These are phyloP conservation scores for Mythimna pallens DNA, from an alignment of 2,888 invertebrate genomes.

Conservation along the genomic window DNA sequence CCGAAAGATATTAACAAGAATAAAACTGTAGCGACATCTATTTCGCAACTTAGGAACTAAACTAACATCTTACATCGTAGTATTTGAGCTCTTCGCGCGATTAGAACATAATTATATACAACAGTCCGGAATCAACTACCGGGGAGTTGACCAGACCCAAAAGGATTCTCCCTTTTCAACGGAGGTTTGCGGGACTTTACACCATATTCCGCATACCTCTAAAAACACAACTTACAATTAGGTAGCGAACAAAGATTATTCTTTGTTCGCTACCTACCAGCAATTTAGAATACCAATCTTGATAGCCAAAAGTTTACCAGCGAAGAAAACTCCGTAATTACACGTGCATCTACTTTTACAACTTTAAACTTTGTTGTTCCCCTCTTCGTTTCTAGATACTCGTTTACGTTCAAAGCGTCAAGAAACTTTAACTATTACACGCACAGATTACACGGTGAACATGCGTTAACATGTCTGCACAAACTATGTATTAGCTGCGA, in stretches of 20 bases:
- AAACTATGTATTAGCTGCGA: slow-evolving; percentile 72
- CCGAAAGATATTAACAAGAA: slow-evolving; percentile 39
- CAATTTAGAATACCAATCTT: slow-evolving; percentile 48
- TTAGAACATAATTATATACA: no score
- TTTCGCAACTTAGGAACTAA: no score
- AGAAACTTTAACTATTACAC: slow-evolving; percentile 79
- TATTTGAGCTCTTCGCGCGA: no score
- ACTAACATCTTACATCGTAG: no score
- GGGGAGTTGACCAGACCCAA: no score
- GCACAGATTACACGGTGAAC: slow-evolving; percentile 79
- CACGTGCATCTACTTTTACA: slow-evolving; percentile 59
- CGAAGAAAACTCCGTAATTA: slow-evolving; percentile 58
- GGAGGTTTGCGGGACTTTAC: no score
- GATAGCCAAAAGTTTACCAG: slow-evolving; percentile 51
- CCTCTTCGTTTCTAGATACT: slow-evolving; percentile 65
- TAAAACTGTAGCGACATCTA: no score
- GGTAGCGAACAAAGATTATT: slow-evolving; percentile 30
- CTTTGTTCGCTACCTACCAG: slow-evolving; percentile 3
- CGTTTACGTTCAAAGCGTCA: slow-evolving; percentile 72
- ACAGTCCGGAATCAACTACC: no score
- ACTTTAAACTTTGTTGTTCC: slow-evolving; percentile 58
- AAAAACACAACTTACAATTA: slow-evolving; percentile 44
- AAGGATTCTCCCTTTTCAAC: no score
- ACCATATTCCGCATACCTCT: not conserved
- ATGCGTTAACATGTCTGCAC: slow-evolving; percentile 75